Percentiles rank a stretch among this genome's conserved stretches.
phyloP scores from a whole-genome alignment of 2,888 invertebrate species.

The Tuberolachnus salignus region DNA sequence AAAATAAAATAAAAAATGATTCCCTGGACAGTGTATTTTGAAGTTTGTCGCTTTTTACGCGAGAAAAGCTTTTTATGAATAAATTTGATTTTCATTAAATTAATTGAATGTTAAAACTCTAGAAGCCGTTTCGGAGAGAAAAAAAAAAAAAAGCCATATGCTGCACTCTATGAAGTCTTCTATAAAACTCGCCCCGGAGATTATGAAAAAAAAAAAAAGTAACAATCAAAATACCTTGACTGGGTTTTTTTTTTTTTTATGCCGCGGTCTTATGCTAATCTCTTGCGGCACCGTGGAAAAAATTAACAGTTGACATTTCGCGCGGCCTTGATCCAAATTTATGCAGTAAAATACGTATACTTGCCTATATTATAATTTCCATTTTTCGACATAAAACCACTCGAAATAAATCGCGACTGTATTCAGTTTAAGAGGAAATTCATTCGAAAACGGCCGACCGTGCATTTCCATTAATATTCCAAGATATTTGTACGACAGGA shows the following conservation, averaged over 20 bases:
- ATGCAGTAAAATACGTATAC: constrained; percentile 45
- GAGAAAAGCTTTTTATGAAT: constrained; percentile 45
- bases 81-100: constrained; percentile 51
- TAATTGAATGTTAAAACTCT: constrained; percentile 52
- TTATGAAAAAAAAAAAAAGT: constrained; percentile 1
- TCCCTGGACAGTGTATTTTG: neutral
- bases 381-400: constrained; percentile 4
- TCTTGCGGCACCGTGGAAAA: constrained; percentile 43
- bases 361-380: neutral
- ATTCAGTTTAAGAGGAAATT: constrained; percentile 42
- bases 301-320: constrained; percentile 47
- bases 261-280: constrained; percentile 46
- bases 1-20: neutral
- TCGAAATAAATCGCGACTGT: constrained; percentile 31
- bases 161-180: constrained; percentile 5
- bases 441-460: constrained; percentile 36
- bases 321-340: constrained; percentile 51
- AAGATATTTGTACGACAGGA: neutral
- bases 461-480: constrained; percentile 37
- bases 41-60: neutral
- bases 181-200: neutral
- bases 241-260: constrained; percentile 44
- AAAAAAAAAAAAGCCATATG: constrained; percentile 12
- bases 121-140: neutral
- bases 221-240: constrained; percentile 48